Evolutionary conservation across 2,888 invertebrate species (phyloP).

Genomic region (Brenthis daphne): DNA sequence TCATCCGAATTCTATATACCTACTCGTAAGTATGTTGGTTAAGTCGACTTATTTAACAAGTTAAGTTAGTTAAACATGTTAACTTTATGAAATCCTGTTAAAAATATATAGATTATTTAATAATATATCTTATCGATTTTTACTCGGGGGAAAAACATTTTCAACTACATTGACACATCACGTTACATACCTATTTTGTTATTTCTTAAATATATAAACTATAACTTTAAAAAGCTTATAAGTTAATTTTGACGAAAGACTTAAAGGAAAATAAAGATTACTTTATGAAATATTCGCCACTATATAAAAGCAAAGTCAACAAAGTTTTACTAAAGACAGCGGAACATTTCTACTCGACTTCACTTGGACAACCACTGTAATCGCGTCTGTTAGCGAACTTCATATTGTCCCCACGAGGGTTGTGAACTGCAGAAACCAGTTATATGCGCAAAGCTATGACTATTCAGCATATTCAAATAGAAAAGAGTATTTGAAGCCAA

Average conservation of each 20-base stretch:
- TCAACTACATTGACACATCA: no score
- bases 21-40: no score
- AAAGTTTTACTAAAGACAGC: constrained; percentile 17
- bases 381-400: constrained; percentile 23
- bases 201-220: no score
- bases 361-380: constrained; percentile 23
- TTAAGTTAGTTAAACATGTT: no score
- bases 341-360: constrained; percentile 23
- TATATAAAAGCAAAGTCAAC: background rate
- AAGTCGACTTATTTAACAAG: no score
- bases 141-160: no score
- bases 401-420: constrained; percentile 19
- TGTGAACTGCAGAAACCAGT: constrained; percentile 13
- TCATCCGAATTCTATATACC: no score
- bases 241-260: background rate
- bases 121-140: no score
- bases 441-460: background rate
- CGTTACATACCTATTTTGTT: no score
- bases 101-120: no score
- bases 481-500: background rate
- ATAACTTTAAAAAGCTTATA: no score
- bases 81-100: no score
- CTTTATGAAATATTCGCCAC: constrained; percentile 11
- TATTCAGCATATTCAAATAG: constrained; percentile 4
- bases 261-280: background rate